Conservation (phyloP, 1,140 invertebrate genomes). For the Cyclargus thomasi region DNA sequence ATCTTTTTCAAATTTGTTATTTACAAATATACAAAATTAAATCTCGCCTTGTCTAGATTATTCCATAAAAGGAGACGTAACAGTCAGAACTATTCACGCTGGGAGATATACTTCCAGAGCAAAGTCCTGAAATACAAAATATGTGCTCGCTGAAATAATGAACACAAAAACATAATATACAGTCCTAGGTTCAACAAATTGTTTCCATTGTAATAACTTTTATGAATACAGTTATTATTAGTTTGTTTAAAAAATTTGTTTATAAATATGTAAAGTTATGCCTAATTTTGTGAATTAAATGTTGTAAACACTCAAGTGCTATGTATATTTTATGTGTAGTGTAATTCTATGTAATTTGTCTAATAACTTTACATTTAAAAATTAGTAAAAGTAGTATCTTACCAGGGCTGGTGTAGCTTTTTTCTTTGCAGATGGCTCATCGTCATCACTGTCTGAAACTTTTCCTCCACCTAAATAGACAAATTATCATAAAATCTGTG, state of each 20-base stretch:
- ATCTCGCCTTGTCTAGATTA: slow-evolving; percentile 14
- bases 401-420: slow-evolving; percentile 70
- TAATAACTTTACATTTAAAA: too few relatives aligned
- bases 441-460: slow-evolving; percentile 84
- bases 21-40: slow-evolving; percentile 11
- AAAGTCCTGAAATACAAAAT: slow-evolving; percentile 11
- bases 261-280: too few relatives aligned
- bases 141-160: slow-evolving; percentile 3
- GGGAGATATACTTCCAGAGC: slow-evolving; percentile 5
- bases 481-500: slow-evolving; percentile 33
- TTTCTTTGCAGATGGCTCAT: slow-evolving; percentile 86
- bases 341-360: too few relatives aligned
- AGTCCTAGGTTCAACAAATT: not conserved
- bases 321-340: too few relatives aligned
- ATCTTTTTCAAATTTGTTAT: slow-evolving; percentile 9
- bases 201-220: not conserved
- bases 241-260: too few relatives aligned
- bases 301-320: too few relatives aligned
- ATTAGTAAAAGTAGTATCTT: slow-evolving; percentile 31
- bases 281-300: too few relatives aligned
- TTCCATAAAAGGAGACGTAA: slow-evolving; percentile 11
- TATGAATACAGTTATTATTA: not conserved
- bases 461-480: slow-evolving; percentile 74
- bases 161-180: not conserved
- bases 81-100: slow-evolving; percentile 11